phyloP scores from a whole-genome alignment of 2,888 invertebrate genomes.

The Cyrtodaria siliqua region DNA sequence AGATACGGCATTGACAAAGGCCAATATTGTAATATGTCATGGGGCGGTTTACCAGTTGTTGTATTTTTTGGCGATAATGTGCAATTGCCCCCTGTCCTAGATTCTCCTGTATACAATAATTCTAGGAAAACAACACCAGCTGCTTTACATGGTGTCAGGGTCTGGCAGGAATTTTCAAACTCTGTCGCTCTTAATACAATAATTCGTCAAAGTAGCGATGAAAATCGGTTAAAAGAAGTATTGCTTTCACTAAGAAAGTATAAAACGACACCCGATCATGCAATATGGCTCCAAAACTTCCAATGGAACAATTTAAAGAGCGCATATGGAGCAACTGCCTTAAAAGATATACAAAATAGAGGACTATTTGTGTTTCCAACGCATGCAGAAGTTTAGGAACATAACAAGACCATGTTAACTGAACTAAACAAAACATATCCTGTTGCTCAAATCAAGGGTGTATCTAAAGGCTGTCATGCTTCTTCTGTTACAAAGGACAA shows the following conservation, averaged over 20 bases:
- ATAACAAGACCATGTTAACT: slow-evolving; percentile 22
- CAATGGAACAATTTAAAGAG: slow-evolving; percentile 37
- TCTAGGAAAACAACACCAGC: slow-evolving; percentile 24
- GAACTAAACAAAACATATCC: slow-evolving; percentile 33
- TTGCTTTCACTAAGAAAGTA: slow-evolving; percentile 43
- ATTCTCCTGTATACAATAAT: slow-evolving; percentile 45
- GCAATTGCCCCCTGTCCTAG: slow-evolving; percentile 65
- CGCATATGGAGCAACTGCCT: background rate
- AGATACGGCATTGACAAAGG: slow-evolving; percentile 10
- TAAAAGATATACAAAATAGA: too few species aligned
- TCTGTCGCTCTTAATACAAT: slow-evolving; percentile 39
- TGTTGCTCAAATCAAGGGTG: slow-evolving; percentile 43
- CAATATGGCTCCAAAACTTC: slow-evolving; percentile 52
- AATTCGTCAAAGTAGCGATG: slow-evolving; percentile 36
- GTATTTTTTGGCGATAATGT: slow-evolving; percentile 63
- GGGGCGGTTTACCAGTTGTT: slow-evolving; percentile 26
- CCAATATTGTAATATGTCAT: background rate
- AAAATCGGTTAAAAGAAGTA: slow-evolving; percentile 22
- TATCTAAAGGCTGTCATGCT: slow-evolving; percentile 38
- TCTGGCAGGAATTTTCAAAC: slow-evolving; percentile 44
- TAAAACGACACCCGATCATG: slow-evolving; percentile 25
- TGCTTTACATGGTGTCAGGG: slow-evolving; percentile 46
- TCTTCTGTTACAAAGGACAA: background rate
- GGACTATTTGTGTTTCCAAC: slow-evolving; percentile 20
- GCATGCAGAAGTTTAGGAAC: background rate